Evolutionary conservation across 2,888 invertebrate genomes (phyloP).

Genomic region (Mycalesis mineus): DNA sequence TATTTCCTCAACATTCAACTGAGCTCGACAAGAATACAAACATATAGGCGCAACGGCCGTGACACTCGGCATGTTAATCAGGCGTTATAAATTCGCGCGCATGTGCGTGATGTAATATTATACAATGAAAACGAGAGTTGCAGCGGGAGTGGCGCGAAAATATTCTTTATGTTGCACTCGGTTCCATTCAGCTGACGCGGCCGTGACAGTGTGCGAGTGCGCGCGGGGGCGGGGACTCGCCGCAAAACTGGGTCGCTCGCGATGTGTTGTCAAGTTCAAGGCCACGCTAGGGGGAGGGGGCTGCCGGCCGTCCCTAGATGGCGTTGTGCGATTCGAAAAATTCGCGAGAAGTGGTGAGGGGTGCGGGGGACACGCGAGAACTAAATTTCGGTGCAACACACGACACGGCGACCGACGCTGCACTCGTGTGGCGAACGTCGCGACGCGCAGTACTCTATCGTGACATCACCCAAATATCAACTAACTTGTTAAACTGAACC

Average conservation of each 20-base stretch:
- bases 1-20: not conserved
- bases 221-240: constrained; percentile 48
- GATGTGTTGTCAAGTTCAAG: constrained; percentile 74
- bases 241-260: constrained; percentile 70
- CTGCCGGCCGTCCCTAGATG: constrained; percentile 66
- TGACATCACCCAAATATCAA: constrained; percentile 55
- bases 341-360: constrained; percentile 53
- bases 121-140: constrained; percentile 65
- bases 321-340: constrained; percentile 69
- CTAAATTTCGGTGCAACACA: constrained; percentile 75
- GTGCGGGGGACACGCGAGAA: constrained; percentile 64
- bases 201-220: constrained; percentile 59
- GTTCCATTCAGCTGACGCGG: constrained; percentile 65
- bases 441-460: constrained; percentile 71
- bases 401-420: constrained; percentile 70
- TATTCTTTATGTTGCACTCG: constrained; percentile 53
- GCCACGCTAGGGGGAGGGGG: constrained; percentile 58
- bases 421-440: constrained; percentile 74
- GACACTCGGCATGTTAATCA: constrained; percentile 44
- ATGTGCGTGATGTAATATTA: constrained; percentile 53
- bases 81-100: constrained; percentile 47
- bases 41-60: constrained; percentile 22
- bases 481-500: constrained; percentile 56
- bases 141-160: constrained; percentile 48
- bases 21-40: not conserved